Conservation (phyloP, 2,113 vertebrate species). For the Corydoras maculifer region DNA sequence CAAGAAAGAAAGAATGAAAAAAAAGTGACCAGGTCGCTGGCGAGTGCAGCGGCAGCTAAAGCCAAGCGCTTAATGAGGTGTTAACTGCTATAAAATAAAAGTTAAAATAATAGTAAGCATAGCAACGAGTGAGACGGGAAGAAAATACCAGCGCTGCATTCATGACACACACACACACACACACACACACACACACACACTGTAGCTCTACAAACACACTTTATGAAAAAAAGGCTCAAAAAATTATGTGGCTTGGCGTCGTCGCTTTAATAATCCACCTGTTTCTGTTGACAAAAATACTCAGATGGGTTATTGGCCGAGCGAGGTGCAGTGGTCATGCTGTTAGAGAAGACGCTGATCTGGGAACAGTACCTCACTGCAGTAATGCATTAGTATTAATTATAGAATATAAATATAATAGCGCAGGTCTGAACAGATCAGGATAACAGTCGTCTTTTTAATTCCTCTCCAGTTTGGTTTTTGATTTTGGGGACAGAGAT, state of each 20-base stretch:
- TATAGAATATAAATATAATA: too few species aligned
- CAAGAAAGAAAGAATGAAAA: conserved; percentile 26
- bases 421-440: too few species aligned
- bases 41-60: conserved; percentile 26
- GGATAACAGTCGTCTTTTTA: too few species aligned
- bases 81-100: conserved; percentile 48
- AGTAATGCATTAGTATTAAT: too few species aligned
- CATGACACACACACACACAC: conserved; percentile 1
- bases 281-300: conserved; percentile 10
- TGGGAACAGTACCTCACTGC: too few species aligned
- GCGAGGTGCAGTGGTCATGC: too few species aligned
- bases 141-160: conserved; percentile 15
- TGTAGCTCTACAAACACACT: conserved; percentile 31
- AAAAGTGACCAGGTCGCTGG: conserved; percentile 47
- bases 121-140: conserved; percentile 20
- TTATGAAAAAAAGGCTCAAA: conserved; percentile 20
- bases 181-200: conserved; percentile 2
- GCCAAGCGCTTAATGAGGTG: conserved; percentile 69
- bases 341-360: too few species aligned
- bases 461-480: too few species aligned
- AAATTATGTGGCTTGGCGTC: conserved; percentile 4
- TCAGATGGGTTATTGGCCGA: too few species aligned
- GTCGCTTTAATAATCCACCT: conserved; percentile 16
- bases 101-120: conserved; percentile 29
- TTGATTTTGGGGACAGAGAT: too few species aligned